Percentiles rank a stretch among this genome's conserved stretches.
These are phyloP conservation scores for Burhinus oedicnemus DNA, from an alignment of 2,113 vertebrate species.

Conservation along the genomic window DNA sequence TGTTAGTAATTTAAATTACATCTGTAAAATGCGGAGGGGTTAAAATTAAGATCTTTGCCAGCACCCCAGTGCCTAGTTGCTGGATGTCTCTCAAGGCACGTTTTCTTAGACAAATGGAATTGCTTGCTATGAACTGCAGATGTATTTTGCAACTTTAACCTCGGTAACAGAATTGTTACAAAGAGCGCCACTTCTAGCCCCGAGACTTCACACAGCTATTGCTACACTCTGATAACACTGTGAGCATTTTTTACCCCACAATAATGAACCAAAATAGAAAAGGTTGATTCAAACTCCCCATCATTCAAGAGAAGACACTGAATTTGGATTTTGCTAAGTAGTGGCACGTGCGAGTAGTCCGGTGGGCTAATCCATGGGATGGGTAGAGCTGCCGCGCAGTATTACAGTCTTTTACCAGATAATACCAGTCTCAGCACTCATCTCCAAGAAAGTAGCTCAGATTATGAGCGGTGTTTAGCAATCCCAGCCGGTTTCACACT, in stretches of 20 bases:
- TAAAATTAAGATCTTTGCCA: not conserved
- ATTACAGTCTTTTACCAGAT: not conserved
- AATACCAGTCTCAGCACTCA: not conserved
- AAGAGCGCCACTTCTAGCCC: not conserved
- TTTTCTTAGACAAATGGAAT: not conserved
- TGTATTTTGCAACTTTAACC: not conserved
- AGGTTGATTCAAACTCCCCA: not conserved
- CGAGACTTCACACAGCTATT: not conserved
- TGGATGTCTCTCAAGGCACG: not conserved
- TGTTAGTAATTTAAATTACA: not conserved
- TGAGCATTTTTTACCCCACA: not conserved
- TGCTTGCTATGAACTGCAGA: not conserved
- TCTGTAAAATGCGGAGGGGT: not conserved
- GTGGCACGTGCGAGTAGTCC: accelerated
- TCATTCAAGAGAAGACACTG: not conserved
- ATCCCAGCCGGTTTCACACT: not conserved
- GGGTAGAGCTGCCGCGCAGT: not conserved
- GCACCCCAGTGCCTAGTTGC: not conserved
- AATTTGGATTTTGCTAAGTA: not conserved
- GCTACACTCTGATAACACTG: not conserved
- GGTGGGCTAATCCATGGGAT: not conserved
- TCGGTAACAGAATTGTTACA: not conserved
- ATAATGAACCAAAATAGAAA: not conserved
- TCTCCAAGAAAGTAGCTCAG: not conserved
- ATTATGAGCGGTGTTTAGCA: not conserved